phyloP scores from a whole-genome alignment of 2,888 invertebrate genomes.

The Pimpla rufipes region DNA sequence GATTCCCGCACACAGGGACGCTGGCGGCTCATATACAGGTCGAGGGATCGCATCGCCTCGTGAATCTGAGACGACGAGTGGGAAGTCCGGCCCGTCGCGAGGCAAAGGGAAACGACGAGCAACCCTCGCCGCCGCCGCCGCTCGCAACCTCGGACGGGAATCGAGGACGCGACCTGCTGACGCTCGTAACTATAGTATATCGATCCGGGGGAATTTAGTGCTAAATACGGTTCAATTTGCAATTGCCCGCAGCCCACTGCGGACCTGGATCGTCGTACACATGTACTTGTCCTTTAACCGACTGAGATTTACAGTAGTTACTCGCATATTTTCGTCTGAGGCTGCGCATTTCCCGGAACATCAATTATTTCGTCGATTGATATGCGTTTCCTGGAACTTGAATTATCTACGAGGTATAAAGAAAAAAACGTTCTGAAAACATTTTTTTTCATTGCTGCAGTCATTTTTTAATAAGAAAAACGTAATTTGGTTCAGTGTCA shows the following conservation, averaged over 20 bases:
- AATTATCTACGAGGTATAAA: no score
- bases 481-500: no score
- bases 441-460: no score
- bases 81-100: slow-evolving; percentile 30
- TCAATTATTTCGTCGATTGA: no score
- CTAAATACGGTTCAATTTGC: slow-evolving; percentile 36
- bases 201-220: slow-evolving; percentile 44
- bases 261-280: neutral
- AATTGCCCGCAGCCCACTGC: neutral
- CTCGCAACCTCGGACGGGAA: slow-evolving; percentile 21
- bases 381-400: neutral
- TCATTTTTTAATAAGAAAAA: no score
- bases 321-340: neutral
- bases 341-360: neutral
- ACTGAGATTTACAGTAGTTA: neutral
- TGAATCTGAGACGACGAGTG: slow-evolving; percentile 42
- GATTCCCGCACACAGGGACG: neutral
- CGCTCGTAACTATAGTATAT: slow-evolving; percentile 40
- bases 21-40: neutral
- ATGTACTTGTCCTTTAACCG: neutral
- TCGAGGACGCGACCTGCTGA: slow-evolving; percentile 56
- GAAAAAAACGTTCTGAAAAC: no score
- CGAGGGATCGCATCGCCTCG: slow-evolving; percentile 16
- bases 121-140: slow-evolving; percentile 19
- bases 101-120: slow-evolving; percentile 52